These are phyloP conservation scores for Apodemus agrarius DNA, from an alignment of 2,797 vertebrate genomes.

Conservation along the genomic window DNA sequence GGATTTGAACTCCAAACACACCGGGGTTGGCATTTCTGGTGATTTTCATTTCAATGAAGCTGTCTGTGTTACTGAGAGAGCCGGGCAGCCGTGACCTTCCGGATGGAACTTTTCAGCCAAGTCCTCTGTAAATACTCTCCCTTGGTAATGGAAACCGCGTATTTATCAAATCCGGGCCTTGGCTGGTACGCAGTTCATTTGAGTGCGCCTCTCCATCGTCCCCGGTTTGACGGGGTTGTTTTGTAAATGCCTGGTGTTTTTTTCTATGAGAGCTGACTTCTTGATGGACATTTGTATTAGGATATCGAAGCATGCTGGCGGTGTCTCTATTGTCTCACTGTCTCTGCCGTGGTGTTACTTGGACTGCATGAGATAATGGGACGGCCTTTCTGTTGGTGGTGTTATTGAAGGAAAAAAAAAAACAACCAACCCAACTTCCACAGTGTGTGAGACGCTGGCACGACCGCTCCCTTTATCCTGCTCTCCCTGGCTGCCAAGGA, in stretches of 20 bases:
- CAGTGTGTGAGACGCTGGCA: constrained; percentile 79
- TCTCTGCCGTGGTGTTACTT: constrained; percentile 65
- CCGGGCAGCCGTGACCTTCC: constrained; percentile 25
- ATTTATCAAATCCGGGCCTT: constrained; percentile 82
- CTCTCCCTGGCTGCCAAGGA: constrained; percentile 77
- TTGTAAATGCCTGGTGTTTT: constrained; percentile 83
- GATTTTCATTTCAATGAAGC: constrained; percentile 68
- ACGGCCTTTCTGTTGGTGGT: neutral
- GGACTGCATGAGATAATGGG: constrained; percentile 72
- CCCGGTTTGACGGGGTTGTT: constrained; percentile 85
- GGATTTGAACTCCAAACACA: neutral
- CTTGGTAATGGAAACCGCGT: constrained; percentile 68
- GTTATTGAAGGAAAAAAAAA: neutral
- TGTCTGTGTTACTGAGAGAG: constrained; percentile 68
- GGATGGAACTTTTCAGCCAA: constrained; percentile 71
- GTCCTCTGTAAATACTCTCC: constrained; percentile 80
- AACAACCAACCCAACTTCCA: constrained; percentile 53
- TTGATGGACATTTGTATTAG: constrained; percentile 80
- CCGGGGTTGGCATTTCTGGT: neutral
- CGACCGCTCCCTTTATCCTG: constrained; percentile 39
- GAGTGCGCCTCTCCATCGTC: constrained; percentile 80
- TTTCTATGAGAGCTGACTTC: constrained; percentile 80
- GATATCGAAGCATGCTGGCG: constrained; percentile 76
- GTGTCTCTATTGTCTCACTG: constrained; percentile 58
- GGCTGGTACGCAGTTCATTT: constrained; percentile 75